These are phyloP conservation scores for Torymus texanus DNA, from an alignment of 2,888 invertebrate genomes.

Conservation along the genomic window DNA sequence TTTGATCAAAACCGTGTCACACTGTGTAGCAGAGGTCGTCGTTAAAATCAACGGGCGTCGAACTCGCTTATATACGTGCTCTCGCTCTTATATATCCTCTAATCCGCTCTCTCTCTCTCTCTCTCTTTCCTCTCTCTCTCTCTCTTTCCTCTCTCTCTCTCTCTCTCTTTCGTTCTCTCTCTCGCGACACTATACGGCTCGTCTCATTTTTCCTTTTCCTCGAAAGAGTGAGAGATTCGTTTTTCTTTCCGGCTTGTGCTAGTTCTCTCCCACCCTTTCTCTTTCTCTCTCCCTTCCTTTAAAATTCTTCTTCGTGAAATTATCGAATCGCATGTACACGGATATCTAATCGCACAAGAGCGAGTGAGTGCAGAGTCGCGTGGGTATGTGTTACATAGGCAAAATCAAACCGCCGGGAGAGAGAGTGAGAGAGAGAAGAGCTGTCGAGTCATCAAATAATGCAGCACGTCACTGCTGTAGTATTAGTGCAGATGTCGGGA, in stretches of 20 bases:
- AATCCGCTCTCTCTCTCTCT: too few relatives aligned
- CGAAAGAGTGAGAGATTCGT: too few relatives aligned
- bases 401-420: neutral
- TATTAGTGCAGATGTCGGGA: too few relatives aligned
- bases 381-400: constrained; percentile 14
- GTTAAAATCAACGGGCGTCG: too few relatives aligned
- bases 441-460: constrained; percentile 15
- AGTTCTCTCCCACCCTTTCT: neutral
- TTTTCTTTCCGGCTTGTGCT: too few relatives aligned
- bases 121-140: neutral
- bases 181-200: neutral
- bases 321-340: constrained; percentile 28
- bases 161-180: constrained; percentile 4
- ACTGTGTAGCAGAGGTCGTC: too few relatives aligned
- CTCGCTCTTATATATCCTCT: neutral
- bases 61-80: too few relatives aligned
- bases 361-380: neutral
- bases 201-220: too few relatives aligned
- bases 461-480: too few relatives aligned
- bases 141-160: neutral
- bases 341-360: constrained; percentile 37
- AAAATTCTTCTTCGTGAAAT: constrained; percentile 9
- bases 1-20: too few relatives aligned
- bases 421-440: too few relatives aligned
- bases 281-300: too few relatives aligned